Base-by-base conservation (phyloP, 2,113 vertebrate species). In the Danionella cerebrum region DNA sequence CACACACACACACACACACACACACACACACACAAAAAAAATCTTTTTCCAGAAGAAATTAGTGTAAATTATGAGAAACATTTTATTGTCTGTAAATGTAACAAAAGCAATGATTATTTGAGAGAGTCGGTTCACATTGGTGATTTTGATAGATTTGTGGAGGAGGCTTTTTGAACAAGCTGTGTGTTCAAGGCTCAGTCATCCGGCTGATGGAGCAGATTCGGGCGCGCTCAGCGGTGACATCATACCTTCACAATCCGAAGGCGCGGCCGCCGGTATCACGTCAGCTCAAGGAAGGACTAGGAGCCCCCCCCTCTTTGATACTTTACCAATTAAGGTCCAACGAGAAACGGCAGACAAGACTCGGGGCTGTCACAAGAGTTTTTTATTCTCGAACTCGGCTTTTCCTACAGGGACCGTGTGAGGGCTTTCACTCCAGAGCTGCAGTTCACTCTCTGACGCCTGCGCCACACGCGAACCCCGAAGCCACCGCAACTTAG, bases 221-320 rank as follows among this genome's bases (percentile, higher is more conserved):
- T 59, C 65, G 65, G 73, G 72, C 65, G n/a, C 69, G 50, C 59
- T 58, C 47, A 35, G 41, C n/a, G 65, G 60, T 86, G 84, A 88
- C 88, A 83, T 89, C 86, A 89, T 84, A 85, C 77, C 82, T 84
- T 84, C 77, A 83, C 77, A 79, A 84, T 85, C 80, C 21, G 72
- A 80, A 85, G 87, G 88, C 86, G 86, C 84, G 86, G 87, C 79
- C 82, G 73, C 74, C 76, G 66, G 67, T 80, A 83, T 88, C 82
- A 84, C 87, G 82, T 89, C 84, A 83, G 70, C 74, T 16, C 19
- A 22, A 64, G 60, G 21, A 67, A 71, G 38, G 53, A 73, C 33
- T 57, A 38, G 21, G 22, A n/a, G n/a, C n/a, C n/a, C 42, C 50
- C 63, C 73, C 74, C 69, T 70, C 68, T 71, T 73, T 78, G 70